These are phyloP conservation scores for Erynnis tages DNA, from an alignment of 2,888 invertebrate species.

Conservation along the genomic window DNA sequence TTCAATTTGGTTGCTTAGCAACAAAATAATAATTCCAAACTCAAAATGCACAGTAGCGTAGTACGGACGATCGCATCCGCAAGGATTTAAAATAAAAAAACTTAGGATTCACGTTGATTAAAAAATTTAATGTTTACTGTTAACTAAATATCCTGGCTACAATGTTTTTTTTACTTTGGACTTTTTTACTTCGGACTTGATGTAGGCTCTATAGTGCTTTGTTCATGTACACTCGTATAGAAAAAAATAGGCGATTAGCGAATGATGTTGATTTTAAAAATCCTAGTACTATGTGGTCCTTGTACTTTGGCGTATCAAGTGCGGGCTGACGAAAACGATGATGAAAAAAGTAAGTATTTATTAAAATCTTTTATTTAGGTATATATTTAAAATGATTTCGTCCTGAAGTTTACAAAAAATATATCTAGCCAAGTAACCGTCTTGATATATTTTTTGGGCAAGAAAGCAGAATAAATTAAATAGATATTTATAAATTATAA, in stretches of 20 bases:
- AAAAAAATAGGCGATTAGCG: constrained; percentile 17
- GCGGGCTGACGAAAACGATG: constrained; percentile 33
- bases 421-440: too few species aligned
- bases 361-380: background rate
- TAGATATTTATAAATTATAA: too few species aligned
- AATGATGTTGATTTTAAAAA: constrained; percentile 34
- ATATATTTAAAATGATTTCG: too few species aligned
- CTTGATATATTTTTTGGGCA: too few species aligned
- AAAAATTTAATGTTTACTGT: too few species aligned
- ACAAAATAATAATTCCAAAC: constrained; percentile 52
- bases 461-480: too few species aligned
- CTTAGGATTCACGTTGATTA: too few species aligned
- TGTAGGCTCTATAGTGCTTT: background rate
- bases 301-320: constrained; percentile 18
- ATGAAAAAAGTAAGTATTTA: constrained; percentile 38
- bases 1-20: constrained; percentile 74
- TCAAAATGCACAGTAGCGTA: constrained; percentile 54
- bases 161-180: background rate
- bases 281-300: constrained; percentile 30
- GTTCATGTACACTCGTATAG: constrained; percentile 20
- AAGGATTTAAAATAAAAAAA: too few species aligned
- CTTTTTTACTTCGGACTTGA: constrained; percentile 1
- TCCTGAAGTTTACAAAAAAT: too few species aligned
- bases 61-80: too few species aligned
- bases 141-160: too few species aligned